Evolutionary conservation across 2,797 vertebrate genomes (phyloP).

Genomic region (Sarcophilus harrisii): DNA sequence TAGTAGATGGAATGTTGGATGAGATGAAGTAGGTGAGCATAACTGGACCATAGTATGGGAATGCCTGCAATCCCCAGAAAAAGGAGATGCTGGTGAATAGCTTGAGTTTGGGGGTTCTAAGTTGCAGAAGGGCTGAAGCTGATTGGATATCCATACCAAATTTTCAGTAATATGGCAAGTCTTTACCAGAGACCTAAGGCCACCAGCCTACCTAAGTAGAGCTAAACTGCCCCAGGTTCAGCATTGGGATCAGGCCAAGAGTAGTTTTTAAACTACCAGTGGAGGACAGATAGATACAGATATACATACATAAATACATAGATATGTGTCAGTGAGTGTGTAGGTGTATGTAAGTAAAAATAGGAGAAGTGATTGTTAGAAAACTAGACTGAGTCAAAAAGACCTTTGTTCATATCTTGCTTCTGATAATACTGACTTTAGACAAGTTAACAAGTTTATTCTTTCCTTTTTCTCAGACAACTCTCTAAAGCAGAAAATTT

Average conservation of each 20-base stretch:
- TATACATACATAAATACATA: neutral
- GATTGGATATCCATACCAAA: neutral
- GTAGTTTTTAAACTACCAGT: neutral
- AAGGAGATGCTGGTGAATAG: neutral
- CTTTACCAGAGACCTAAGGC: neutral
- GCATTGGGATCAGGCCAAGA: neutral
- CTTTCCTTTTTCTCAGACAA: neutral
- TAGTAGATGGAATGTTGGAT: neutral
- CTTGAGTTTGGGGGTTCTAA: neutral
- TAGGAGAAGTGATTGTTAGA: neutral
- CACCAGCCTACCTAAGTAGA: neutral
- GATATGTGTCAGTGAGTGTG: neutral
- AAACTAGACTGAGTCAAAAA: neutral
- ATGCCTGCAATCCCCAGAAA: neutral
- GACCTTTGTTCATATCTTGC: neutral
- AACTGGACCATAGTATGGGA: neutral
- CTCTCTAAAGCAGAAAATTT: neutral
- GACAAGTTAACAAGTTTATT: neutral
- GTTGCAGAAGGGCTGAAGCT: neutral
- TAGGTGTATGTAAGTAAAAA: neutral
- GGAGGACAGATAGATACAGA: neutral
- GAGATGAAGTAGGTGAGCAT: neutral
- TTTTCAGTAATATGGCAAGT: neutral
- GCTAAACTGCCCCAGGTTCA: neutral
- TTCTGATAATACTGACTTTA: neutral